Evolutionary conservation across 2,888 invertebrate species (phyloP).

Genomic region (Magallana nippona): DNA sequence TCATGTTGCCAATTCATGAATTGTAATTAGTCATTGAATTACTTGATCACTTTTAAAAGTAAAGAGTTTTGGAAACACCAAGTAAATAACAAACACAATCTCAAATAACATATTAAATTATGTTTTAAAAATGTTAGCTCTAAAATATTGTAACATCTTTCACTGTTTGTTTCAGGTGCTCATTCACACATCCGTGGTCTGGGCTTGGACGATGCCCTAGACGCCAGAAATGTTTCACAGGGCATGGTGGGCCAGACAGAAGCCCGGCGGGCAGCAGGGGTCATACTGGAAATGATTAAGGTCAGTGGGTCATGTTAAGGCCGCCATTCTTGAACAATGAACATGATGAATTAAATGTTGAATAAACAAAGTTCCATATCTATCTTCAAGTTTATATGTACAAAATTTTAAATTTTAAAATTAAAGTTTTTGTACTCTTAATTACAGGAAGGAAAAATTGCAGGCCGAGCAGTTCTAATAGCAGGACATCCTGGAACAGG

Average conservation of each 20-base stretch:
- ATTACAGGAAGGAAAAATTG: conserved; percentile 93
- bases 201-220: conserved; percentile 95
- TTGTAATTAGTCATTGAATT: too few species aligned
- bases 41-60: not conserved
- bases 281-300: conserved; percentile 97
- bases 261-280: conserved; percentile 95
- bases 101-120: not conserved
- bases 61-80: too few species aligned
- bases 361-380: not conserved
- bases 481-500: conserved; percentile 98
- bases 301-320: conserved; percentile 58
- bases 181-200: conserved; percentile 99
- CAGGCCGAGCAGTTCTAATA: conserved; percentile 94
- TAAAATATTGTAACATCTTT: too few species aligned
- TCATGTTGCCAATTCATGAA: too few species aligned
- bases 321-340: too few species aligned
- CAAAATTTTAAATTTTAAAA: too few species aligned
- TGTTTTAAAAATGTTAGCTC: too few species aligned
- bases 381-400: not conserved
- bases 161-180: conserved; percentile 83
- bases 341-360: too few species aligned
- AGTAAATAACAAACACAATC: not conserved
- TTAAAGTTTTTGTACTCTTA: too few species aligned
- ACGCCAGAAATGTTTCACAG: conserved; percentile 94
- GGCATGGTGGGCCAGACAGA: conserved; percentile 96